These are phyloP conservation scores for Trachymyrmex cornetzi DNA, from an alignment of 1,140 invertebrate genomes.

Conservation along the genomic window DNA sequence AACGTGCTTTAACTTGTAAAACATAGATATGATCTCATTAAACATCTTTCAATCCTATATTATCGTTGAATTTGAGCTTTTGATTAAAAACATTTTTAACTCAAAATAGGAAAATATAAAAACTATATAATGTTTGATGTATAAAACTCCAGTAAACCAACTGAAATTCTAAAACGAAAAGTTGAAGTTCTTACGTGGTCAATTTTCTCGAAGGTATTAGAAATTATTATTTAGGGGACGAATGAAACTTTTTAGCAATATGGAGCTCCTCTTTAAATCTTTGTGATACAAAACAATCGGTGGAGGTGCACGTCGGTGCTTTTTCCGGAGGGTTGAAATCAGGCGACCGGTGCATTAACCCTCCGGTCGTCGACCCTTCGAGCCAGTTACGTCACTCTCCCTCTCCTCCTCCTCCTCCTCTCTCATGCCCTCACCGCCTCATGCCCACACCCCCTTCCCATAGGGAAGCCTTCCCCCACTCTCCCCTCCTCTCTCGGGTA, in stretches of 20 bases:
- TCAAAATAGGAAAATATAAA: not conserved
- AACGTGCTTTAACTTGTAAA: not conserved
- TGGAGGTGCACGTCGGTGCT: slow-evolving; percentile 70
- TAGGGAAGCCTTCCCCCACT: slow-evolving; percentile 13
- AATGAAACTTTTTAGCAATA: not conserved
- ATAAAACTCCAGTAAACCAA: not conserved
- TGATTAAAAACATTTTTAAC: not conserved
- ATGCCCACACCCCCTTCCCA: slow-evolving; percentile 37
- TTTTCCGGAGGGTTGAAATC: slow-evolving; percentile 81
- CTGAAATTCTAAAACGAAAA: not conserved
- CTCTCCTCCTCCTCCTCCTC: slow-evolving; percentile 40
- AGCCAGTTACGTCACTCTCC: slow-evolving; percentile 84
- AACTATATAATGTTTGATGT: not conserved
- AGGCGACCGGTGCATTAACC: slow-evolving; percentile 84
- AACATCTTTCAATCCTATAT: not conserved
- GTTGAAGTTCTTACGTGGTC: not conserved
- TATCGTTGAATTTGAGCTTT: not conserved
- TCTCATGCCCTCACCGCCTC: slow-evolving; percentile 25
- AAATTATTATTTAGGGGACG: not conserved
- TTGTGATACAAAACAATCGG: slow-evolving; percentile 61
- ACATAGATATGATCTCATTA: not conserved
- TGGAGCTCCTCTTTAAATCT: slow-evolving; percentile 69
- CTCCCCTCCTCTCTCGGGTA: slow-evolving; percentile 50
- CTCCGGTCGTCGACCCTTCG: slow-evolving; percentile 84
- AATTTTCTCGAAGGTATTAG: not conserved